Evolutionary conservation across 2,797 vertebrate genomes (phyloP), one percentile per base, ranked within the genome.

Genomic region (Pempheris klunzingeri): DNA sequence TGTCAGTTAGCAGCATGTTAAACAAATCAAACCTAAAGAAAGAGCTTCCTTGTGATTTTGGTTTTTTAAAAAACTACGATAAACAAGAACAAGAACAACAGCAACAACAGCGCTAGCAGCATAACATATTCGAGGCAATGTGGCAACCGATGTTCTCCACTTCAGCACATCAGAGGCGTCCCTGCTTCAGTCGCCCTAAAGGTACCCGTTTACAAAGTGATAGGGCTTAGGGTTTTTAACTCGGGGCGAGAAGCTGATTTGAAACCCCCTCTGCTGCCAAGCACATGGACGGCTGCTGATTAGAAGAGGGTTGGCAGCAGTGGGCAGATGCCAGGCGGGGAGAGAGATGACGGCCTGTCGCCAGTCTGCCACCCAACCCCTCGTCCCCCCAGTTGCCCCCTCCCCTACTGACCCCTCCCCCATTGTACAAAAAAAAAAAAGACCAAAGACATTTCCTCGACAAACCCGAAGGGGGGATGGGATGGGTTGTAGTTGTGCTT

Each of bases 261-360:
- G 92, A 94, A 94, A 94, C 91, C 92, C 92, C 91, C 87, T 92
- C 77, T 53, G 85, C 86, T 95, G 95, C 95, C 95, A 96, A 95
- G 90, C 94, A 74, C 94, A 95, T 96, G 95, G 94, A 94, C 88
- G 91, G 86, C 90, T 95, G 92, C 95, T 95, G 95, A 96, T 96
- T 95, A 95, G 93, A 92, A 83, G 89, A 91, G 88, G 90, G 90
- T 93, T 95, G 94, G 94, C 93, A 94, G 87, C 92, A 89, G 90
- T 88, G 90, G 91, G 91, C 88, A 91, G 88, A 93, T 94, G 93
- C 94, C 93, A 94, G 90, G 92, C 90, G 75, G 83, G 78, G 80
- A 90, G 87, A 90, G 81, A 89, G 84, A 91, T 90, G 90, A 91
- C 90, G 90, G 92, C 87, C 92, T 90, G 93, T 92, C 92, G 87